A percentile compares a stretch with the other conserved stretches of the same genome.
Conservation (phyloP, 2,113 vertebrate species). For the Connochaetes taurinus region DNA sequence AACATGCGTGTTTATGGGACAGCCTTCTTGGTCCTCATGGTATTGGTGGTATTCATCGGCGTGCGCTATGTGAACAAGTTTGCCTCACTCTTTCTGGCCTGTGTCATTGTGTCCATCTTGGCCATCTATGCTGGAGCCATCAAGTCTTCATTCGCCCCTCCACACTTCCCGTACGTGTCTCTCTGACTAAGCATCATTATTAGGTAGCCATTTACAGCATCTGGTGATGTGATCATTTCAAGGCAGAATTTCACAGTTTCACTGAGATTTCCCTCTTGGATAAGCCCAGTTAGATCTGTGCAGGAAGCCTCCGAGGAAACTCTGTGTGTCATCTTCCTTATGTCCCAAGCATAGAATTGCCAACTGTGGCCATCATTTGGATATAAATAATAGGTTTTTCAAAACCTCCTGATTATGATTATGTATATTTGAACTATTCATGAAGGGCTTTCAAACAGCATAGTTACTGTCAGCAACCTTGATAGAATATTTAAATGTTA, state of each 20-base stretch:
- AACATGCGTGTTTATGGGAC: conserved; percentile 94
- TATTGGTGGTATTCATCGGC: conserved; percentile 90
- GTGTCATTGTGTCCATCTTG: conserved; percentile 90
- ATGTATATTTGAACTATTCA: not conserved
- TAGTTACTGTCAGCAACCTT: not conserved
- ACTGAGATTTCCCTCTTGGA: not conserved
- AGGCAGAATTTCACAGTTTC: not conserved
- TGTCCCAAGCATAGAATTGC: not conserved
- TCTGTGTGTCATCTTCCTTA: not conserved
- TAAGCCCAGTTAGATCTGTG: not conserved
- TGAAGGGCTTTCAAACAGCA: not conserved
- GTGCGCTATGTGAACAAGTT: conserved; percentile 95
- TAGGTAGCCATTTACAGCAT: not conserved
- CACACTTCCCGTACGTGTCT: conserved; percentile 84
- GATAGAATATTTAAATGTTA: conserved; percentile 17
- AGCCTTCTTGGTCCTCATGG: conserved; percentile 89
- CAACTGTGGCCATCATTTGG: not conserved
- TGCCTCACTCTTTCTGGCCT: conserved; percentile 91
- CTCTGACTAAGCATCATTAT: not conserved
- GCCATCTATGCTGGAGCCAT: conserved; percentile 91
- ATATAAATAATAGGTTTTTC: not conserved
- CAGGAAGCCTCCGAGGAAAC: not conserved
- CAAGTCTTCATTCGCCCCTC: conserved; percentile 89
- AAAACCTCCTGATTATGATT: not conserved
- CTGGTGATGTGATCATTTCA: not conserved